These are phyloP conservation scores for Alloscopus bannaensis DNA, from an alignment of 2,888 invertebrate genomes.

Conservation along the genomic window DNA sequence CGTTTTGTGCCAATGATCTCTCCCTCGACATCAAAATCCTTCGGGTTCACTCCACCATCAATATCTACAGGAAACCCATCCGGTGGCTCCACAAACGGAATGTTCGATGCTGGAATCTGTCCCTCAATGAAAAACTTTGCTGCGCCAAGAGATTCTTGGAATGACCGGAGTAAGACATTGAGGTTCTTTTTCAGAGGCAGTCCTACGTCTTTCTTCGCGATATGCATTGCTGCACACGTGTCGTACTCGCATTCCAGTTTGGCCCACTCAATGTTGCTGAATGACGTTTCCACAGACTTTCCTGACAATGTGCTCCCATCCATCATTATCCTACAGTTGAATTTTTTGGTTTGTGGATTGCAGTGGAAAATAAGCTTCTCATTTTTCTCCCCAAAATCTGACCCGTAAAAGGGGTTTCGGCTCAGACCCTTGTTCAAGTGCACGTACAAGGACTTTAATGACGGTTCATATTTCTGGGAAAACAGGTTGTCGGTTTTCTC, in stretches of 20 bases:
- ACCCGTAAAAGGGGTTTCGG: constrained; percentile 66
- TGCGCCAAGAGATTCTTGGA: constrained; percentile 66
- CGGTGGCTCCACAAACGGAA: constrained; percentile 79
- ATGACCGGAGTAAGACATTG: constrained; percentile 65
- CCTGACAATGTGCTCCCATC: constrained; percentile 48
- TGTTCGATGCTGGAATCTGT: constrained; percentile 81
- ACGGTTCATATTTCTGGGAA: constrained; percentile 79
- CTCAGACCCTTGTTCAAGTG: constrained; percentile 77
- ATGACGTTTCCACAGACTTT: constrained; percentile 57
- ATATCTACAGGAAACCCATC: constrained; percentile 24
- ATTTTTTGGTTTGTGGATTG: constrained; percentile 78
- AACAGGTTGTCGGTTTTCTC: constrained; percentile 77
- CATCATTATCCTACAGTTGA: constrained; percentile 69
- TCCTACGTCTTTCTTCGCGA: constrained; percentile 64
- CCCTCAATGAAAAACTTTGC: constrained; percentile 86
- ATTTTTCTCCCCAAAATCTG: constrained; percentile 64
- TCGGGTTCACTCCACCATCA: constrained; percentile 32
- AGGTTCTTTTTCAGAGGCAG: constrained; percentile 71
- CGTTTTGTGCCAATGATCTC: constrained; percentile 38
- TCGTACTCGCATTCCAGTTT: constrained; percentile 71
- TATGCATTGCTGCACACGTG: constrained; percentile 69
- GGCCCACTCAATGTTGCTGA: constrained; percentile 60
- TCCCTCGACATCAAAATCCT: constrained; percentile 52
- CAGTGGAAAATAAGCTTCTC: constrained; percentile 82
- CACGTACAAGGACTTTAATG: constrained; percentile 80